phyloP scores from a whole-genome alignment of 2,113 vertebrate genomes.

The Lathamus discolor region DNA sequence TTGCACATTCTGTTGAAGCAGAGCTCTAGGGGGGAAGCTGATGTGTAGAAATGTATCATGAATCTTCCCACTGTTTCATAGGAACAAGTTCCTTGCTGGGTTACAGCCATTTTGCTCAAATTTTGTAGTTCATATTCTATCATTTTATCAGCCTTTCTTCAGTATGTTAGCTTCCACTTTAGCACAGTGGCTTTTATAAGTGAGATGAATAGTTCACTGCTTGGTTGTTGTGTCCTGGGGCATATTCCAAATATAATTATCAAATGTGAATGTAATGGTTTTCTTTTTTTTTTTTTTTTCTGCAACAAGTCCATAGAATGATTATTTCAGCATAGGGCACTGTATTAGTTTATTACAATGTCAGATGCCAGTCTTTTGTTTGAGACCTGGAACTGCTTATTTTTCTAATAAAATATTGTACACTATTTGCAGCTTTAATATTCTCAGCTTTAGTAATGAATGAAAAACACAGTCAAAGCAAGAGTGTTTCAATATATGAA shows the following conservation, averaged over 20 bases:
- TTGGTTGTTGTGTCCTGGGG: constrained; percentile 27
- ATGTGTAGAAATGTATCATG: background rate
- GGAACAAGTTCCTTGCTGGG: background rate
- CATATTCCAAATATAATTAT: constrained; percentile 54
- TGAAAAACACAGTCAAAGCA: constrained; percentile 13
- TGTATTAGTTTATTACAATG: background rate
- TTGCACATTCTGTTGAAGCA: background rate
- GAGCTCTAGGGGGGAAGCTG: background rate
- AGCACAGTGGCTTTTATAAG: constrained; percentile 14
- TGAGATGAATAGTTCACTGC: constrained; percentile 20
- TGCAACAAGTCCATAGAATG: background rate
- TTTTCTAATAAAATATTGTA: constrained; percentile 46
- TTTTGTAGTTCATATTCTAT: background rate
- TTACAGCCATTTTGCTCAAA: constrained; percentile 23
- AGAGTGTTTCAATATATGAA: constrained; percentile 44
- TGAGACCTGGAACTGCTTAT: constrained; percentile 19
- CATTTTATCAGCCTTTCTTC: background rate
- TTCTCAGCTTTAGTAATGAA: constrained; percentile 29
- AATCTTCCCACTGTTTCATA: background rate
- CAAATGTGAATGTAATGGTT: constrained; percentile 20
- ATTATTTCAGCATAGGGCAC: background rate
- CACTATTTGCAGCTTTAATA: constrained; percentile 9
- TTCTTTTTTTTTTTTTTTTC: background rate
- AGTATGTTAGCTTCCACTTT: background rate
- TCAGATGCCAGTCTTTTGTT: background rate